Percentiles rank a stretch among this genome's conserved stretches.
phyloP scores from a whole-genome alignment of 2,888 invertebrate genomes.

The Ochropacha duplaris region DNA sequence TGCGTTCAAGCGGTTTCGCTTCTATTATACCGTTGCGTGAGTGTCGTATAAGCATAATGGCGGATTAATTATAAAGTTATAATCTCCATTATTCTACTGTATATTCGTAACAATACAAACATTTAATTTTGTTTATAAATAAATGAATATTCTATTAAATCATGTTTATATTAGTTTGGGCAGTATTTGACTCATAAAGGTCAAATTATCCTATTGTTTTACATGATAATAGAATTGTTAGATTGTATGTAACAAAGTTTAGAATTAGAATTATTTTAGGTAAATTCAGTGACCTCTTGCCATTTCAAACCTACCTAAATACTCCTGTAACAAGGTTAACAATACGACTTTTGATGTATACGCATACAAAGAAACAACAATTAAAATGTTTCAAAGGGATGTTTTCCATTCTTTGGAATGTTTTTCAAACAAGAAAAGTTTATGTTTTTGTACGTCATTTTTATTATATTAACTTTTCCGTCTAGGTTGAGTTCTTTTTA shows the following conservation, averaged over 20 bases:
- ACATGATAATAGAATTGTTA: background rate
- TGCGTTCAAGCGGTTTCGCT: background rate
- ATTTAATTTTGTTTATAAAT: background rate
- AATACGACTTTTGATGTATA: background rate
- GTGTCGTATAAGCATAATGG: background rate
- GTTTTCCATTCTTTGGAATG: background rate
- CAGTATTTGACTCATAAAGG: background rate
- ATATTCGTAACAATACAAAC: background rate
- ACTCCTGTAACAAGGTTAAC: background rate
- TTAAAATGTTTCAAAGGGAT: background rate
- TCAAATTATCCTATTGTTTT: background rate
- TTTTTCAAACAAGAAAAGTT: background rate
- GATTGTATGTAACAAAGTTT: background rate
- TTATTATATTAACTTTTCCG: no score
- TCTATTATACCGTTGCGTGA: background rate
- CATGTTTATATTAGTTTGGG: background rate
- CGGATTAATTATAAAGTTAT: background rate
- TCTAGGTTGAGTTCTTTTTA: no score
- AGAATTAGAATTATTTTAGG: background rate
- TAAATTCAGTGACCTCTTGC: background rate
- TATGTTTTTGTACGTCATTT: background rate
- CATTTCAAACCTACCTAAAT: background rate
- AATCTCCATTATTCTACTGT: background rate
- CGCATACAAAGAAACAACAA: background rate
- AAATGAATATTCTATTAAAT: background rate